Conservation (phyloP, 2,797 vertebrate species). For the Delichon dasypus region DNA sequence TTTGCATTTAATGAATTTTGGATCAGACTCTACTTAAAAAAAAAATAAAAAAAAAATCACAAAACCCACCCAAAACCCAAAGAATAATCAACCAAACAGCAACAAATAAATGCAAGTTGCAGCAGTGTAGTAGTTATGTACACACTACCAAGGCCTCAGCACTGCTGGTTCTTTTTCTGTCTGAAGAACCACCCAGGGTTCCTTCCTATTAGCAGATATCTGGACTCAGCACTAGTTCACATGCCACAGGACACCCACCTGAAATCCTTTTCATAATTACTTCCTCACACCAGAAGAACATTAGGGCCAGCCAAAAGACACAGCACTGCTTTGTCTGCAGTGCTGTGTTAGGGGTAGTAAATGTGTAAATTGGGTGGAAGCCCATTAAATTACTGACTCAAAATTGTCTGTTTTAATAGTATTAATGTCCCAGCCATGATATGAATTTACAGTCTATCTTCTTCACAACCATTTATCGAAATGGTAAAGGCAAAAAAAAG, state of each 20-base stretch:
- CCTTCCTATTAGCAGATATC: not conserved
- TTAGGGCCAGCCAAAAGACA: not conserved
- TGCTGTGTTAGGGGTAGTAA: not conserved
- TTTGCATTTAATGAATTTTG: not conserved
- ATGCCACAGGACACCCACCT: not conserved
- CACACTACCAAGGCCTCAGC: not conserved
- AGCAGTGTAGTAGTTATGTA: not conserved
- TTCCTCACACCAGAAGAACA: not conserved
- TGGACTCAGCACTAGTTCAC: not conserved
- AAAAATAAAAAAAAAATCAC: too few relatives aligned
- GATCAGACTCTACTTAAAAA: not conserved
- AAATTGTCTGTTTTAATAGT: slow-evolving; percentile 12
- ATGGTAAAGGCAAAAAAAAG: not conserved
- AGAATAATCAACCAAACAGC: not conserved
- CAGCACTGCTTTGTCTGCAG: not conserved
- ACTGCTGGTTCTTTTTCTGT: not conserved
- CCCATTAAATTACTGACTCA: slow-evolving; percentile 5
- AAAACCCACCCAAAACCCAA: not conserved
- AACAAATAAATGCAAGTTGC: not conserved
- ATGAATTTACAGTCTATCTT: slow-evolving; percentile 1
- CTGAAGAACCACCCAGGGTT: not conserved
- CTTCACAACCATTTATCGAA: not conserved
- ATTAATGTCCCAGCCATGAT: not conserved
- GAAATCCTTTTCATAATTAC: not conserved
- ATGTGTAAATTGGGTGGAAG: slow-evolving; percentile 16